phyloP scores from a whole-genome alignment of 2,888 invertebrate genomes.

The Itoplectis maculator region DNA sequence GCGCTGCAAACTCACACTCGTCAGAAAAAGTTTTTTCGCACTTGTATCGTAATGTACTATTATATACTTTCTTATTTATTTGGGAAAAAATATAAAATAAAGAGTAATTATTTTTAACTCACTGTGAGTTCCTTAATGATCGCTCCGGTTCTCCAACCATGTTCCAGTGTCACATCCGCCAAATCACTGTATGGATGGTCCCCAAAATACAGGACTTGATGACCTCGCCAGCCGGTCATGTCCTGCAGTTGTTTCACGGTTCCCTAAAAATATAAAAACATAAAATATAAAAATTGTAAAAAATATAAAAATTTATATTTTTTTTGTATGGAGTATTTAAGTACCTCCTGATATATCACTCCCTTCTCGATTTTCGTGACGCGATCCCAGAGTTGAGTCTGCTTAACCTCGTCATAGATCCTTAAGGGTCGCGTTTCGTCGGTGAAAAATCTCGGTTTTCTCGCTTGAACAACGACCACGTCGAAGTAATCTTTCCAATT shows the following conservation, averaged over 20 bases:
- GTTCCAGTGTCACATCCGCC: slow-evolving; percentile 97
- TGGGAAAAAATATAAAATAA: neutral
- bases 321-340: too few relatives aligned
- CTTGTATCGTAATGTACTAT: too few relatives aligned
- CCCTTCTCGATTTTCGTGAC: slow-evolving; percentile 95
- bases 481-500: slow-evolving; percentile 97
- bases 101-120: slow-evolving; percentile 73
- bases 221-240: slow-evolving; percentile 96
- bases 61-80: too few relatives aligned
- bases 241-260: slow-evolving; percentile 96
- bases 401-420: slow-evolving; percentile 92
- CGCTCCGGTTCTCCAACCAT: slow-evolving; percentile 99
- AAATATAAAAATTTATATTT: too few relatives aligned
- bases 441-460: slow-evolving; percentile 98
- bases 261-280: slow-evolving; percentile 92
- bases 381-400: slow-evolving; percentile 95
- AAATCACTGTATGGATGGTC: slow-evolving; percentile 99
- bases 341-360: slow-evolving; percentile 97
- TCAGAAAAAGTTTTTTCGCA: too few relatives aligned
- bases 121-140: slow-evolving; percentile 98
- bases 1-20: too few relatives aligned
- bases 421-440: slow-evolving; percentile 96
- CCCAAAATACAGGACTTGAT: slow-evolving; percentile 97
- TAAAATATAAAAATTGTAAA: too few relatives aligned
- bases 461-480: slow-evolving; percentile 96